phyloP scores from a whole-genome alignment of 2,797 vertebrate genomes.

The Mycteria americana region DNA sequence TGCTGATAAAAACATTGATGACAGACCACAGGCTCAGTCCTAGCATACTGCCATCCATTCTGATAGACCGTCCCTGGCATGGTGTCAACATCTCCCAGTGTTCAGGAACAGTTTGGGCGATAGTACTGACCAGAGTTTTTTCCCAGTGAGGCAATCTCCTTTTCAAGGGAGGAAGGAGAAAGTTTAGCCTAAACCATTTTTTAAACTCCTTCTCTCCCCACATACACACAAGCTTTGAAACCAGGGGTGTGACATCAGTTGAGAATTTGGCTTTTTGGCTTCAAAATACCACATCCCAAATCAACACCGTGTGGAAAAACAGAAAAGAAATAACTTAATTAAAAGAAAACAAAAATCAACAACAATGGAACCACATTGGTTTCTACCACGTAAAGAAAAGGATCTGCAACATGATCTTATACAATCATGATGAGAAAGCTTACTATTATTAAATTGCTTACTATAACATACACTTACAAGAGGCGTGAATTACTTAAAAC shows the following conservation, averaged over 20 bases:
- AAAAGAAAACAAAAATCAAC: not conserved
- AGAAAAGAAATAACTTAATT: not conserved
- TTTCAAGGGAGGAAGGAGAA: not conserved
- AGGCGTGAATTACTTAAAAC: not conserved
- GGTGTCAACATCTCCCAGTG: not conserved
- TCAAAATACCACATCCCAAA: not conserved
- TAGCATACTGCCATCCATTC: not conserved
- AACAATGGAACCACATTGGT: not conserved
- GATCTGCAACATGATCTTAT: not conserved
- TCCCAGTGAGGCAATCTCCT: not conserved
- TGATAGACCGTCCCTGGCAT: not conserved
- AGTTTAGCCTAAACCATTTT: not conserved
- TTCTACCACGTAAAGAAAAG: not conserved
- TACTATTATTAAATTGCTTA: not conserved
- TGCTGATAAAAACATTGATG: not conserved
- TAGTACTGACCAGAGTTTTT: not conserved
- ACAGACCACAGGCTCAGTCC: not conserved
- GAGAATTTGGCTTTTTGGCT: not conserved
- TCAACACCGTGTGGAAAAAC: not conserved
- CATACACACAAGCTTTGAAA: not conserved
- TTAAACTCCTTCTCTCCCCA: not conserved
- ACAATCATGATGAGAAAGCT: not conserved
- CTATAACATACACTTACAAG: not conserved
- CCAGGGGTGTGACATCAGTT: not conserved
- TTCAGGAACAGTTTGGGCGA: not conserved